These are phyloP conservation scores for Leptodirus hochenwartii DNA, from an alignment of 2,888 invertebrate species.

Conservation along the genomic window DNA sequence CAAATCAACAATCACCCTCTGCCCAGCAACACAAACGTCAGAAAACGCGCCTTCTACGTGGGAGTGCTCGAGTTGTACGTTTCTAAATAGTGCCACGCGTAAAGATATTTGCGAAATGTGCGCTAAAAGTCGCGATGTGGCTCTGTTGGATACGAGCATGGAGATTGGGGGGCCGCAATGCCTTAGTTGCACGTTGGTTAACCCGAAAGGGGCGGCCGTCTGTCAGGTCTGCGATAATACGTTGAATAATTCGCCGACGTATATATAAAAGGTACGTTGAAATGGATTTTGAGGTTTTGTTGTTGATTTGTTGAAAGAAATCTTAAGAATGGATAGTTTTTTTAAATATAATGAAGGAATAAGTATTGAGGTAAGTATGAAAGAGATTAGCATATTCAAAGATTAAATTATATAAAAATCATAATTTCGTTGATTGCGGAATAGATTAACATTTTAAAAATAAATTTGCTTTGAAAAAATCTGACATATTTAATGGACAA, in stretches of 20 bases:
- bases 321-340: too few species aligned
- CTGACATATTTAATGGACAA: too few species aligned
- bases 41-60: constrained; percentile 24
- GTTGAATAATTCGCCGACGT: constrained; percentile 57
- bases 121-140: constrained; percentile 31
- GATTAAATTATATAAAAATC: too few species aligned
- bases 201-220: constrained; percentile 38
- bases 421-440: too few species aligned
- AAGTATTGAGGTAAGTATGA: too few species aligned
- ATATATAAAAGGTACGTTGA: constrained; percentile 42
- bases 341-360: too few species aligned
- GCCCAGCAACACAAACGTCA: too few species aligned
- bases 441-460: too few species aligned
- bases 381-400: too few species aligned
- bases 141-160: constrained; percentile 30
- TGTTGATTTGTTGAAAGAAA: too few species aligned
- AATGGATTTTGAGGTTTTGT: constrained; percentile 9
- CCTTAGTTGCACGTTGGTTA: constrained; percentile 56
- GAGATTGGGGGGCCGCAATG: constrained; percentile 60
- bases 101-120: constrained; percentile 57
- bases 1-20: too few species aligned
- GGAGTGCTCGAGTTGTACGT: constrained; percentile 58
- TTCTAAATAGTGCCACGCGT: constrained; percentile 34
- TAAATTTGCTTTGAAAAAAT: too few species aligned
- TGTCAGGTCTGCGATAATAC: constrained; percentile 54